Conservation (phyloP, 1,140 invertebrate species). For the Drosophila trapezifrons region DNA sequence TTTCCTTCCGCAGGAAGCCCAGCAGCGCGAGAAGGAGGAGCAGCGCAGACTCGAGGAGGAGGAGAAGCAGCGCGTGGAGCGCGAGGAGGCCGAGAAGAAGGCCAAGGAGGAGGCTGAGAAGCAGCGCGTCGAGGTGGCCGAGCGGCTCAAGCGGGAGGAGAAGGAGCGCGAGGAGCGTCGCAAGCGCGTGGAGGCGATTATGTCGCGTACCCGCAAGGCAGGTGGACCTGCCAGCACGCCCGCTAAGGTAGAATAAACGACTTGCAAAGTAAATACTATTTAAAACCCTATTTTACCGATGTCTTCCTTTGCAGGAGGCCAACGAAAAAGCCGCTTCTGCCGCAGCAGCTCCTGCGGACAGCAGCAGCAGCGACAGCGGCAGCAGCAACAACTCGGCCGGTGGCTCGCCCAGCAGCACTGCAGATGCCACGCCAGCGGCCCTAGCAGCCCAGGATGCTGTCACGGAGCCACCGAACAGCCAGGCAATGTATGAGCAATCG, state of each 20-base stretch:
- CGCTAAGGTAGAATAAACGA: constrained; percentile 63
- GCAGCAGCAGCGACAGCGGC: constrained; percentile 46
- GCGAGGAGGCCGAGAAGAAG: constrained; percentile 91
- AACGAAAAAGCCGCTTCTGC: constrained; percentile 80
- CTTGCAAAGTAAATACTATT: no score
- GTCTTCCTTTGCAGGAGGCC: constrained; percentile 57
- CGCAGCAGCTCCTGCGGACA: constrained; percentile 82
- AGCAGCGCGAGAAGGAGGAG: constrained; percentile 89
- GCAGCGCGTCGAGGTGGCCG: constrained; percentile 89
- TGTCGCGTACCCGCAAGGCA: constrained; percentile 89
- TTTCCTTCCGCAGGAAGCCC: constrained; percentile 84
- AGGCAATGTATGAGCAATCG: constrained; percentile 81
- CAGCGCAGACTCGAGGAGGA: constrained; percentile 87
- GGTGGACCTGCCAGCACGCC: constrained; percentile 84
- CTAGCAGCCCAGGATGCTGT: constrained; percentile 6
- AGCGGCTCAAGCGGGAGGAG: constrained; percentile 91
- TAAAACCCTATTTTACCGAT: no score
- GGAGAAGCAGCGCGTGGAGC: constrained; percentile 88
- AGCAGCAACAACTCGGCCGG: constrained; percentile 69
- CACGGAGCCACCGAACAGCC: constrained; percentile 66
- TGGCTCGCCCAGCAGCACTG: constrained; percentile 58
- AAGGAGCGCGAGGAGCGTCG: constrained; percentile 91
- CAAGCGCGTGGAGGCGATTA: constrained; percentile 93
- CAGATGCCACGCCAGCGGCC: constrained; percentile 26
- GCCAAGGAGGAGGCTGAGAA: constrained; percentile 92